phyloP scores from a whole-genome alignment of 2,797 vertebrate species.

The Characodon lateralis region DNA sequence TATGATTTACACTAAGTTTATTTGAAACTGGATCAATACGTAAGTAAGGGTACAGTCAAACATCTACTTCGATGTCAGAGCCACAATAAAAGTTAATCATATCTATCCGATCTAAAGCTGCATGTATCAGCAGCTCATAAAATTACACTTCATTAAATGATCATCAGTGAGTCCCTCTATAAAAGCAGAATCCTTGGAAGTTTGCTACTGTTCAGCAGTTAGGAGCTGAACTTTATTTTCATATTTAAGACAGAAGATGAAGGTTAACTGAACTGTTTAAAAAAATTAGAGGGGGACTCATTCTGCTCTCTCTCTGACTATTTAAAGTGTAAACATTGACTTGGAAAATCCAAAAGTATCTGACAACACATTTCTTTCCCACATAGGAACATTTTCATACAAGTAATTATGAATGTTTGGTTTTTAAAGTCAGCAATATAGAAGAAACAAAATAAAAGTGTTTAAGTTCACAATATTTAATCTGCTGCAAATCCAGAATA shows the following conservation, averaged over 20 bases:
- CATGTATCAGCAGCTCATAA: neutral
- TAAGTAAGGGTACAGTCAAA: neutral
- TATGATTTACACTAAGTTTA: neutral
- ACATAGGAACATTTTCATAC: no score
- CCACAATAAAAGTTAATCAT: neutral
- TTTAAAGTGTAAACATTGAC: neutral
- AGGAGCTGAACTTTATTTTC: neutral
- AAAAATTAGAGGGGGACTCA: no score
- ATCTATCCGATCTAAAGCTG: neutral
- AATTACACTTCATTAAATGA: neutral
- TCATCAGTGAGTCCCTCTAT: neutral
- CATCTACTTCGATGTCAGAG: neutral
- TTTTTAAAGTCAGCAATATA: neutral
- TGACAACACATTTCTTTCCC: neutral
- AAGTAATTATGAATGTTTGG: no score
- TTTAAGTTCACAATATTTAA: neutral
- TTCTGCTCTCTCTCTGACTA: neutral
- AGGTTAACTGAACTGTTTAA: no score
- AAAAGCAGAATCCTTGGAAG: neutral
- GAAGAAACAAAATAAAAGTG: neutral
- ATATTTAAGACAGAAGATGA: no score
- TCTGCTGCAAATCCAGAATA: neutral
- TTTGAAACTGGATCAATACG: neutral
- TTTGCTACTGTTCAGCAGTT: neutral
- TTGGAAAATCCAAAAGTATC: neutral